Evolutionary conservation across 2,888 invertebrate species (phyloP), one percentile per base, ranked within the genome.

Genomic region (Eupithecia inturbata): DNA sequence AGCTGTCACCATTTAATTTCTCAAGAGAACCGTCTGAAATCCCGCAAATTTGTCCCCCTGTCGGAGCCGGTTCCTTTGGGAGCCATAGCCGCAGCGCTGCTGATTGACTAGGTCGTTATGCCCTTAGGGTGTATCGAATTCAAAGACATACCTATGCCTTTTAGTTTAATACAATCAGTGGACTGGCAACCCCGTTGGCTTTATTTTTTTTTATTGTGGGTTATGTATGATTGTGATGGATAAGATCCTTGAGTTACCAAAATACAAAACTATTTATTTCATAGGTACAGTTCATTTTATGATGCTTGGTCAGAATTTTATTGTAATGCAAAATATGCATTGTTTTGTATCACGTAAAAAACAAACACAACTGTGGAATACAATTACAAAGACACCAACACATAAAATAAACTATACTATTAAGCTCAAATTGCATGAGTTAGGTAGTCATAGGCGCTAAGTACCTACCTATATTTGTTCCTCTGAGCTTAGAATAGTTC

Each of bases 101-200:
- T 79, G 79, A 79, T 79, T 79, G 77, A 79, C 77, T 75, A 73
- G 74, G 63, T 33, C 57, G 62, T 45, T 22, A 76, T 49, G 53
- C 70, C 75, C 73, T 68, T 36, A 71, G 73, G 71, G 69, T 41
- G 41, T 71, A 33, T 75, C 60, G 6, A 36, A n/a, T 71, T 71
- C 68, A 36, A 62, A 41, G 62, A 53, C 67, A 26, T 66, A 66
- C n/a, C 33, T 36, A 64, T 31, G 62, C 19, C 62, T 62, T 62
- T 31, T 31, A 70, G 67, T 26, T 67, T 28, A 28, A 53, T 53
- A 22, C 6, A 45, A 10, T 53, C 49, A n/a, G 49, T 22, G 10
- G 4, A 57, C 12, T 26, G 57, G 57, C 22, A 26, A 26, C 12
- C 12, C 22, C 26, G 57, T 57, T 14, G 26, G 26, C 57, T 57